A percentile compares a stretch with the other conserved stretches of the same genome.
Conservation (phyloP, 1,140 invertebrate species). For the Tetramorium alpestre region DNA sequence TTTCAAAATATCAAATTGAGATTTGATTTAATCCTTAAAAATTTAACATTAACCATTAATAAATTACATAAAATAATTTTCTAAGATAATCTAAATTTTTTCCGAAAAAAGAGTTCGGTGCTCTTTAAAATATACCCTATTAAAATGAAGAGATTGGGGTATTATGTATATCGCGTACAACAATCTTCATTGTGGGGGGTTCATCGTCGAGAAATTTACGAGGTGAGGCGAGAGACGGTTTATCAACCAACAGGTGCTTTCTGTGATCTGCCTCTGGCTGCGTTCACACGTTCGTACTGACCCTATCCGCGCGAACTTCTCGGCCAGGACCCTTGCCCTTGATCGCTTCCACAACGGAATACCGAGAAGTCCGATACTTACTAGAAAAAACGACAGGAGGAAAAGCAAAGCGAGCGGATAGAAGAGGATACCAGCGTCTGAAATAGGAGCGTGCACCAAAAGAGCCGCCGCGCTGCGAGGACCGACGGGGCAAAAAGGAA, state of each 20-base stretch:
- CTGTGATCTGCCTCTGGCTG: slow-evolving; percentile 50
- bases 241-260: slow-evolving; percentile 68
- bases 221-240: slow-evolving; percentile 37
- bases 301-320: slow-evolving; percentile 42
- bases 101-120: too few species aligned
- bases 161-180: slow-evolving; percentile 21
- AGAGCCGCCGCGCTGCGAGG: slow-evolving; percentile 19
- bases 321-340: slow-evolving; percentile 27
- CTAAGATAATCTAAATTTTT: neutral
- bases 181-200: slow-evolving; percentile 9
- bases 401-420: slow-evolving; percentile 40
- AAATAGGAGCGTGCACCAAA: slow-evolving; percentile 27
- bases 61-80: neutral
- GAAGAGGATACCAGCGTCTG: slow-evolving; percentile 37
- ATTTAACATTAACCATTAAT: neutral
- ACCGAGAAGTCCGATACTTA: slow-evolving; percentile 43
- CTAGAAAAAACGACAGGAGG: slow-evolving; percentile 34
- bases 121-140: neutral
- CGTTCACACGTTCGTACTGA: slow-evolving; percentile 63
- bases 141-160: neutral
- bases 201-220: slow-evolving; percentile 61
- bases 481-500: slow-evolving; percentile 35
- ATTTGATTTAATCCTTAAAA: neutral
- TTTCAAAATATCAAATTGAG: neutral
- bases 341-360: slow-evolving; percentile 41